These are phyloP conservation scores for Tenthredo distinguenda DNA, from an alignment of 2,888 invertebrate species.

Conservation along the genomic window DNA sequence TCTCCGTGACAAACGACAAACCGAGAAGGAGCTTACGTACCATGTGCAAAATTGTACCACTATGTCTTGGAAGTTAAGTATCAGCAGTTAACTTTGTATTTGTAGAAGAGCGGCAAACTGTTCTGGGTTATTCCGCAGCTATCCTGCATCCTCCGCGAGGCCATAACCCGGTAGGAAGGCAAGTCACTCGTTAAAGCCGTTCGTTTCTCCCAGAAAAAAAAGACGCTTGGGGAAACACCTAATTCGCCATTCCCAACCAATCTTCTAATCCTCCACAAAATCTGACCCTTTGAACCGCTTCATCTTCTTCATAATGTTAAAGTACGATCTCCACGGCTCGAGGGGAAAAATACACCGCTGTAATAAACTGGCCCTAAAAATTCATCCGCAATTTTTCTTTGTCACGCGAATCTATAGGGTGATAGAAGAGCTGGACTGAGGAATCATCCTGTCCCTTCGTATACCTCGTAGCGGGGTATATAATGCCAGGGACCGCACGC, in stretches of 20 bases:
- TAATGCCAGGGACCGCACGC: slow-evolving; percentile 13
- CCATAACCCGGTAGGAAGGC: neutral
- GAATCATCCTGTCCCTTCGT: neutral
- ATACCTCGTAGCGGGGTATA: neutral
- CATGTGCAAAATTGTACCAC: slow-evolving; percentile 59
- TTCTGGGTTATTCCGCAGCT: slow-evolving; percentile 4
- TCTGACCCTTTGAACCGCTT: neutral
- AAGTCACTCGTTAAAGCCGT: neutral
- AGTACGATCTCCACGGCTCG: neutral
- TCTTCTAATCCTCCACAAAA: neutral
- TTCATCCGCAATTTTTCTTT: slow-evolving; percentile 29
- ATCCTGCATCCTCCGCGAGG: neutral
- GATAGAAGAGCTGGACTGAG: slow-evolving; percentile 7
- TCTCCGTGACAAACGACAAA: slow-evolving; percentile 46
- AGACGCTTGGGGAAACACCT: neutral
- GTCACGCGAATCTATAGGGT: slow-evolving; percentile 15
- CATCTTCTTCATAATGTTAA: neutral
- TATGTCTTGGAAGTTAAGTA: slow-evolving; percentile 71
- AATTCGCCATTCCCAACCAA: neutral
- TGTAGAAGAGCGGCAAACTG: slow-evolving; percentile 62
- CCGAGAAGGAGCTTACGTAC: slow-evolving; percentile 28
- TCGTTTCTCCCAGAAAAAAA: neutral
- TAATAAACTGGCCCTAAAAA: slow-evolving; percentile 31
- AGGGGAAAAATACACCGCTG: neutral
- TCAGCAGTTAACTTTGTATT: slow-evolving; percentile 74